Percentiles rank a stretch among this genome's conserved stretches.
Conservation (phyloP, 2,797 vertebrate species). For the Acanthopagrus latus region DNA sequence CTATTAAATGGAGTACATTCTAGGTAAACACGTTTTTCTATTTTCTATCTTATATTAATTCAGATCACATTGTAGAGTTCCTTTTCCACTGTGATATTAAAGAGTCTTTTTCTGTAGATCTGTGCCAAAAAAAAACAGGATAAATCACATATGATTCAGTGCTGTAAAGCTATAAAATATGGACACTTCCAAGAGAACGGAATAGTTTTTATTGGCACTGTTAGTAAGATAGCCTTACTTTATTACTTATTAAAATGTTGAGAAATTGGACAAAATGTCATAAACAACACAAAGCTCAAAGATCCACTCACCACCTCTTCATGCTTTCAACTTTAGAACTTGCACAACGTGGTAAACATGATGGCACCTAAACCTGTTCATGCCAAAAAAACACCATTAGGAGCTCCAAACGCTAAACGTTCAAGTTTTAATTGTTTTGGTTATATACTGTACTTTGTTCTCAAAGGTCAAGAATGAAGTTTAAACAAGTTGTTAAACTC, state of each 20-base stretch:
- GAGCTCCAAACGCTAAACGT: too few species aligned
- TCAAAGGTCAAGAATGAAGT: constrained; percentile 10
- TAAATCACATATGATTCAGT: not conserved
- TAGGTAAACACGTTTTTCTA: too few species aligned
- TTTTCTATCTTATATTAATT: too few species aligned
- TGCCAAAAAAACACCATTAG: not conserved
- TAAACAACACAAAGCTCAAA: not conserved
- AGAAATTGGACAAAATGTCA: too few species aligned
- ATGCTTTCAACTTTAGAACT: not conserved
- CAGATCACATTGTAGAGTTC: too few species aligned
- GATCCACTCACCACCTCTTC: not conserved
- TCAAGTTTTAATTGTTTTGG: not conserved
- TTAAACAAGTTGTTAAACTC: constrained; percentile 30
- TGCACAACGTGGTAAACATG: not conserved
- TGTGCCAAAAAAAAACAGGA: not conserved
- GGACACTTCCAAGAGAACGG: not conserved
- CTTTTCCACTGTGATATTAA: too few species aligned
- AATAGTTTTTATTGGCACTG: not conserved
- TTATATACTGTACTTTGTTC: too few species aligned
- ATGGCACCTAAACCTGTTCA: not conserved
- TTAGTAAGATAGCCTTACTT: too few species aligned
- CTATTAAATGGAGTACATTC: too few species aligned
- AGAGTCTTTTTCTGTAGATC: not conserved
- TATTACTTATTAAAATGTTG: too few species aligned
- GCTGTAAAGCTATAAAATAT: not conserved